Evolutionary conservation across 2,113 vertebrate genomes (phyloP), one percentile per base, ranked within the genome.

Genomic region (Poeciliopsis prolifica): DNA sequence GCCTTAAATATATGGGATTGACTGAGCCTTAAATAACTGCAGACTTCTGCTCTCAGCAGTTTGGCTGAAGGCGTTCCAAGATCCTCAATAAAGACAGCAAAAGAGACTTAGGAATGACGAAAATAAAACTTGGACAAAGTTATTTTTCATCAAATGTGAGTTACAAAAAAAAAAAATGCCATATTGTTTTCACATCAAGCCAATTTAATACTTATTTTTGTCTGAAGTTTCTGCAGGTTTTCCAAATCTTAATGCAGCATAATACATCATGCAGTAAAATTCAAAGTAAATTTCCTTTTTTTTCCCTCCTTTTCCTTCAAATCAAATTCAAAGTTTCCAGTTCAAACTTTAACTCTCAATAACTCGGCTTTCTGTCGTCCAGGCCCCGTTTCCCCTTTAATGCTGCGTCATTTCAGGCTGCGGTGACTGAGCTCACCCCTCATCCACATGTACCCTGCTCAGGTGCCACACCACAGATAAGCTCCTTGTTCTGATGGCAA

Each of bases 11-110:
- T 48, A 62, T 12, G 22, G 71, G 85, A 82, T 74, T 72, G 84
- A 85, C 69, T 77, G 61, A 37, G 71, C 67, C 69, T 33, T 44
- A 87, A 86, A 82, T 89, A 88, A 74, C 68, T 65, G 60, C 33
- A 11, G 3, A 40, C 44, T 19, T 48, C 44, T 48, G 44, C 14
- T 19, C 44, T 6, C 44, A 17, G 44, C 44, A 48, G 17, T 48
- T 48, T 48, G 44, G 14, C 14, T 48, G 44, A 15, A 48, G 44
- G 44, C 14, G 5, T 19, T 19, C 15, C 17, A 17, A 48, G 37
- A 12, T 19, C 30, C 29, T 74, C 44, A 60, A 5, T 0, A 10
- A n/a, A 58, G 8, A 30, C 54, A 6, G 3, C 37, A 3, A 4
- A 11, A 6, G n/a, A 26, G 64, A 61, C 12, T 61, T 22, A n/a